phyloP scores from a whole-genome alignment of 1,140 invertebrate species.

The Araneus ventricosus region DNA sequence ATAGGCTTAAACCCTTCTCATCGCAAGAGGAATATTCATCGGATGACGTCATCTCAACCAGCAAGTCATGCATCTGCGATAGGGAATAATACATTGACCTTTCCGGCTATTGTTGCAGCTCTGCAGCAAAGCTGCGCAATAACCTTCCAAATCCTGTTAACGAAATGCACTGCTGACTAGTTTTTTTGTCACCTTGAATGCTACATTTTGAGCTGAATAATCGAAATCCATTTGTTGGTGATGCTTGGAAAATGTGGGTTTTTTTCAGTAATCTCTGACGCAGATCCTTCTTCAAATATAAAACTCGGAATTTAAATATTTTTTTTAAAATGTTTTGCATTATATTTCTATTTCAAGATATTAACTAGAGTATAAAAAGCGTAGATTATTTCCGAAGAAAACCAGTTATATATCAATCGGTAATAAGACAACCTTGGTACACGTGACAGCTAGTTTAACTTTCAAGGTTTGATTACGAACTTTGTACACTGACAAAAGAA shows the following conservation, averaged over 20 bases:
- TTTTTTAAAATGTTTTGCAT: too few species aligned
- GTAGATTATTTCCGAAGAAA: too few species aligned
- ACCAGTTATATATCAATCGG: background rate
- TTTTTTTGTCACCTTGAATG: too few species aligned
- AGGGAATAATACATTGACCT: background rate
- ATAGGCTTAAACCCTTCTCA: background rate
- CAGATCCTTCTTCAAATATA: too few species aligned
- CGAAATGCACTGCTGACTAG: background rate
- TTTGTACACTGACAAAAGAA: background rate
- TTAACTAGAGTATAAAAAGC: too few species aligned
- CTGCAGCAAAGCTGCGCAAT: background rate
- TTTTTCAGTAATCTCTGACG: too few species aligned
- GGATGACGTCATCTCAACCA: background rate
- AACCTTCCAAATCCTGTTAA: background rate
- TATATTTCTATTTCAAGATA: too few species aligned
- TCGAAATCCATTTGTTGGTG: too few species aligned
- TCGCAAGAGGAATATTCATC: background rate
- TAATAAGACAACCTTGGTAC: background rate
- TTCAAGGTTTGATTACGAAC: background rate
- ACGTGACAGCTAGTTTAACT: background rate
- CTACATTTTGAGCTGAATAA: too few species aligned
- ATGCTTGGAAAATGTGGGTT: too few species aligned
- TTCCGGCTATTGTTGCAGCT: conserved; percentile 18
- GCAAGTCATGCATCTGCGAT: background rate
- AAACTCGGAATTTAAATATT: too few species aligned